Evolutionary conservation across 2,113 vertebrate species (phyloP).

Genomic region (Alethe diademata): DNA sequence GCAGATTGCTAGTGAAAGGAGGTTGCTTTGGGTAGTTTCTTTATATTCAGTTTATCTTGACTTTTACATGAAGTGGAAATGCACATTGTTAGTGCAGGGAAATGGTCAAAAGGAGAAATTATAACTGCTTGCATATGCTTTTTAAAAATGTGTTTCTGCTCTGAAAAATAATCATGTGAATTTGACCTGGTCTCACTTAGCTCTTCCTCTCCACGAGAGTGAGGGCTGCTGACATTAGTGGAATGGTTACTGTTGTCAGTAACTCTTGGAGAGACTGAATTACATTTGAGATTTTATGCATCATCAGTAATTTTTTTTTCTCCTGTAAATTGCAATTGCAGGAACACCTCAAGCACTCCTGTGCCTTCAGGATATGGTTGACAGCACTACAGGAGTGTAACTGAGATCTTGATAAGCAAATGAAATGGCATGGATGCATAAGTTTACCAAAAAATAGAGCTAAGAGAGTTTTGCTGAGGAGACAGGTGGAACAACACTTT

Average conservation of each 20-base stretch:
- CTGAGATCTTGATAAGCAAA: neutral
- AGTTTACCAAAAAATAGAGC: neutral
- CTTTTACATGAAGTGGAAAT: neutral
- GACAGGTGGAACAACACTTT: neutral
- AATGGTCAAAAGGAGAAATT: slow-evolving; percentile 1
- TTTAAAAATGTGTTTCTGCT: neutral
- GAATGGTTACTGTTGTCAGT: neutral
- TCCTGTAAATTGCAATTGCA: slow-evolving; percentile 1
- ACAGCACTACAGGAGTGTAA: neutral
- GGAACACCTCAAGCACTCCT: neutral
- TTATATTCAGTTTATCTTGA: neutral
- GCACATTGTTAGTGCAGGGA: neutral
- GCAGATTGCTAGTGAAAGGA: neutral
- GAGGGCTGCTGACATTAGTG: neutral
- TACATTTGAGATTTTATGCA: neutral
- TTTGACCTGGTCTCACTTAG: neutral
- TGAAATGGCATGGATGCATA: neutral
- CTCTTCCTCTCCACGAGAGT: neutral
- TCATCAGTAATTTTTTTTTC: neutral
- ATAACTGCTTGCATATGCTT: neutral
- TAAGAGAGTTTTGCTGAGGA: neutral
- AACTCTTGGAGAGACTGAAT: neutral
- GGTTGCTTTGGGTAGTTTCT: neutral
- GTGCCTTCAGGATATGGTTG: neutral
- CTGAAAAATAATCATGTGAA: neutral